A percentile compares a stretch with the other conserved stretches of the same genome.
These are phyloP conservation scores for Tychaedon coryphoeus DNA, from an alignment of 2,113 vertebrate species.

Conservation along the genomic window DNA sequence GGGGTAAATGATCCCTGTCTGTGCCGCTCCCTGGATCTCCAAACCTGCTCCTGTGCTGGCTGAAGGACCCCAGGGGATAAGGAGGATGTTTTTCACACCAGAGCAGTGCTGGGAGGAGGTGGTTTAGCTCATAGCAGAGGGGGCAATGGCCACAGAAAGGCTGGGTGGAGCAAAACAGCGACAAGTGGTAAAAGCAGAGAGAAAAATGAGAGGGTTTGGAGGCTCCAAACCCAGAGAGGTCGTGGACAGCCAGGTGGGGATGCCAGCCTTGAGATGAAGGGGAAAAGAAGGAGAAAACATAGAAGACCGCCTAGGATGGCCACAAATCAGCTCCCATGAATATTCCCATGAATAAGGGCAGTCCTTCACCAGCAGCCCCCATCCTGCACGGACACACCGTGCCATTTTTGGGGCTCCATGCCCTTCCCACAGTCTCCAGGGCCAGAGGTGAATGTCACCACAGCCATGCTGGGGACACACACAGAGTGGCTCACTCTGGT, in stretches of 20 bases:
- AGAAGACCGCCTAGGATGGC: background rate
- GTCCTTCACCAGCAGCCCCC: background rate
- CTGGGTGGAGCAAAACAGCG: background rate
- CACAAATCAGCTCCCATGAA: background rate
- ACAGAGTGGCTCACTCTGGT: background rate
- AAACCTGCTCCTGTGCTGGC: background rate
- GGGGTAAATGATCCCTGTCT: background rate
- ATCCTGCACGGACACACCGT: rapidly evolving
- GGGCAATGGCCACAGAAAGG: background rate
- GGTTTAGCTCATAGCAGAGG: rapidly evolving
- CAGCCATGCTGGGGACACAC: background rate
- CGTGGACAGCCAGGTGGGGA: background rate
- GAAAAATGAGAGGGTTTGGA: background rate
- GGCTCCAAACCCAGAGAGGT: rapidly evolving
- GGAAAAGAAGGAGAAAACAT: background rate
- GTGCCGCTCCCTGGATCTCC: rapidly evolving
- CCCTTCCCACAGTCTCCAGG: background rate
- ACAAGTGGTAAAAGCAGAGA: background rate
- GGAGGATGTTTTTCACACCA: rapidly evolving
- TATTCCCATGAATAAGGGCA: background rate
- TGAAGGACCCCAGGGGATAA: background rate
- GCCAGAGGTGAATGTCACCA: background rate
- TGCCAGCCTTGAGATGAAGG: background rate
- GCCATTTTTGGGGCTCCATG: rapidly evolving
- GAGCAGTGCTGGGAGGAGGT: background rate